Percentiles rank a stretch among this genome's conserved stretches.
These are phyloP conservation scores for Cairina moschata DNA, from an alignment of 2,113 vertebrate species.

Conservation along the genomic window DNA sequence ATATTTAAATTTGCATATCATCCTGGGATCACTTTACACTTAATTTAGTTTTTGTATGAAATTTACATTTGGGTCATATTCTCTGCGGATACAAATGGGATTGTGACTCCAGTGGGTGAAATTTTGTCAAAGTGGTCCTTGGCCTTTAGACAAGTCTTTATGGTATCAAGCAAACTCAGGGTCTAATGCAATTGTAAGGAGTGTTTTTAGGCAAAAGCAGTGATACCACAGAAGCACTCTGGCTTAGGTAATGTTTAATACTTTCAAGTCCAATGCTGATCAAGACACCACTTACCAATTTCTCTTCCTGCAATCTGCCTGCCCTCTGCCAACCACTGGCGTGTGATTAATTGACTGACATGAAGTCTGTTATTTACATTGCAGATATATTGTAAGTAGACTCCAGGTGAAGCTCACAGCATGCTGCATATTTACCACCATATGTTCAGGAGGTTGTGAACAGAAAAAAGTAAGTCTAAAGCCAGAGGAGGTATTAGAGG, in stretches of 20 bases:
- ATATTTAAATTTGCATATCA: background rate
- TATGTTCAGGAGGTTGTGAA: slow-evolving; percentile 71
- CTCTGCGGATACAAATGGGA: background rate
- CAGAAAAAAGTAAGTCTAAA: slow-evolving; percentile 61
- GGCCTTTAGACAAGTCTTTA: background rate
- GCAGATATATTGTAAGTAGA: slow-evolving; percentile 64
- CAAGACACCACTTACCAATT: background rate
- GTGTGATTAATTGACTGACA: slow-evolving; percentile 70
- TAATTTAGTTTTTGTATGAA: background rate
- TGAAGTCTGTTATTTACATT: slow-evolving; percentile 64
- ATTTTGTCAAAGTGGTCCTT: background rate
- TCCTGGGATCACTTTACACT: background rate
- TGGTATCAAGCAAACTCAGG: background rate
- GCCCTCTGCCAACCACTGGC: slow-evolving; percentile 59
- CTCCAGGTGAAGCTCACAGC: slow-evolving; percentile 70
- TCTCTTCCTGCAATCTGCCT: slow-evolving; percentile 49
- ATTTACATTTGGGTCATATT: background rate
- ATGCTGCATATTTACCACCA: slow-evolving; percentile 67
- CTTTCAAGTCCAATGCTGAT: background rate
- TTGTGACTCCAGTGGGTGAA: background rate
- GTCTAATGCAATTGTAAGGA: background rate
- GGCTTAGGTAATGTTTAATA: background rate
- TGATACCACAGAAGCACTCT: background rate
- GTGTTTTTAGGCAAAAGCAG: background rate
- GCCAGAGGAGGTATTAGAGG: slow-evolving; percentile 65